A percentile compares a stretch with the other conserved stretches of the same genome.
phyloP scores from a whole-genome alignment of 2,888 invertebrate species.

The Sphecodes monilicornis region DNA sequence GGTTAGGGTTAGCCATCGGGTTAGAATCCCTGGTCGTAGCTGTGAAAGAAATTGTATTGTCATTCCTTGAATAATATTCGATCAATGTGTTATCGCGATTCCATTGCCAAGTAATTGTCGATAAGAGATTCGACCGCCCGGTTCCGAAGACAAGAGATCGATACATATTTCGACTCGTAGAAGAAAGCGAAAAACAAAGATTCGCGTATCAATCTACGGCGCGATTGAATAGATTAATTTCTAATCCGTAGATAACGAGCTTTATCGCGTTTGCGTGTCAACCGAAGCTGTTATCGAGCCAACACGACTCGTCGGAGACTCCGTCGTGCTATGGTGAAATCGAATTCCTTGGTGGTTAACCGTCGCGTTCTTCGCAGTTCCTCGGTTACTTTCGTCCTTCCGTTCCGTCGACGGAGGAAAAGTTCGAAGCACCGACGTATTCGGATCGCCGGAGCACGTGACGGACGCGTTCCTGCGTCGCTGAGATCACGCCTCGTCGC shows the following conservation, averaged over 20 bases:
- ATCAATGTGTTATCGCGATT: neutral
- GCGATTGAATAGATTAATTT: constrained; percentile 2
- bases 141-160: neutral
- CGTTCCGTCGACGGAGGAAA: neutral
- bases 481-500: neutral
- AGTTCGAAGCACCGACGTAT: neutral
- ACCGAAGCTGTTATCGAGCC: neutral
- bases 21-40: no score
- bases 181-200: neutral
- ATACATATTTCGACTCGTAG: no score
- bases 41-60: neutral
- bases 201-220: neutral
- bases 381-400: neutral
- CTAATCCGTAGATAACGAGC: constrained; percentile 5
- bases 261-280: neutral
- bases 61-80: neutral
- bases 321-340: neutral
- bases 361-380: neutral
- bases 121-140: neutral
- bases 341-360: neutral
- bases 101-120: neutral
- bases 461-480: neutral
- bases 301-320: neutral
- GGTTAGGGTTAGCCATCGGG: no score
- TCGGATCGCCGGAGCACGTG: neutral